phyloP scores from a whole-genome alignment of 2,888 invertebrate species.

The Agrotis ipsilon region DNA sequence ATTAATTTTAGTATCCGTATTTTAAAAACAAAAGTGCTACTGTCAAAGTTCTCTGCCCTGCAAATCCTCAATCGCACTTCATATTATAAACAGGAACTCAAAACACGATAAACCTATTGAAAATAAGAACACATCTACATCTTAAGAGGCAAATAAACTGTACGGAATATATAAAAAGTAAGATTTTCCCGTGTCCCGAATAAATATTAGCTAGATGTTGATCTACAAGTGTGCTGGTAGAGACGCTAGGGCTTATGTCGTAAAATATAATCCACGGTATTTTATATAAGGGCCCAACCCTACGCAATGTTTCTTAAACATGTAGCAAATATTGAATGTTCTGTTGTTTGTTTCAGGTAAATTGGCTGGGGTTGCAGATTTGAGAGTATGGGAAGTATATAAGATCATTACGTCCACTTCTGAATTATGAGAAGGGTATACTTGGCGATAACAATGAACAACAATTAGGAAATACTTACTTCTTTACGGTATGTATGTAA shows the following conservation, averaged over 20 bases:
- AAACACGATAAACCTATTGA: conserved; percentile 54
- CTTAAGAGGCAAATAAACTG: conserved; percentile 60
- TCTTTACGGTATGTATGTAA: too few species aligned
- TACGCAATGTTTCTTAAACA: conserved; percentile 60
- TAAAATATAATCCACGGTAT: conserved; percentile 64
- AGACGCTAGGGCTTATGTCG: conserved; percentile 59
- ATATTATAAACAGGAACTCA: conserved; percentile 13
- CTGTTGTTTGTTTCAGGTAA: conserved; percentile 68
- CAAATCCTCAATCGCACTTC: neutral
- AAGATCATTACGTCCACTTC: neutral
- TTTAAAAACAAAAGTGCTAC: neutral
- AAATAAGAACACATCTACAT: conserved; percentile 59
- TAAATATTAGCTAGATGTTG: conserved; percentile 67
- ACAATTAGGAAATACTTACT: conserved; percentile 2
- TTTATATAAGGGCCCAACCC: conserved; percentile 57
- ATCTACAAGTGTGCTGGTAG: conserved; percentile 65
- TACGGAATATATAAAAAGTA: conserved; percentile 60
- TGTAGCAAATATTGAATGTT: conserved; percentile 55
- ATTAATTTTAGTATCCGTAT: too few species aligned
- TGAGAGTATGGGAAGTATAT: conserved; percentile 26
- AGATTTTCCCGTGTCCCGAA: conserved; percentile 64
- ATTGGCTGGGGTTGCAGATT: conserved; percentile 31
- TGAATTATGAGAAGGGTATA: neutral
- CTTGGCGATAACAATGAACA: neutral
- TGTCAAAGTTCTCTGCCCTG: neutral